Evolutionary conservation across 2,888 invertebrate species (phyloP), one percentile per base, ranked within the genome.

Genomic region (Cremastobaeus sp.): DNA sequence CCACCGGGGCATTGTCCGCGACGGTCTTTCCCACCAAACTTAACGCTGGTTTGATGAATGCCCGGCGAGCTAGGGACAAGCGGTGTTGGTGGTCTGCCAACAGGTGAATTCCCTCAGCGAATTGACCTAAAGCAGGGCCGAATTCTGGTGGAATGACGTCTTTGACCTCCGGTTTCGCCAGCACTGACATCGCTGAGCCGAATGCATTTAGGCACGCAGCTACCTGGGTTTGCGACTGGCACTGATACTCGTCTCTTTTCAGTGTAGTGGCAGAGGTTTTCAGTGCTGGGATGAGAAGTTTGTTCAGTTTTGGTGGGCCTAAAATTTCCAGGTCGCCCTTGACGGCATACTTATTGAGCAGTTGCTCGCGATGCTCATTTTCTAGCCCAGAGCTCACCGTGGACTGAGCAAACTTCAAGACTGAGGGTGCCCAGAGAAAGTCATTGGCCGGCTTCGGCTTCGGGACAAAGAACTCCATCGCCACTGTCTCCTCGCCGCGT

Each of bases 241-340:
- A 6, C 14, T 62, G 55, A 18, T 62, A 39, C 12, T 62, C 70
- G 17, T 62, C 70, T 12, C 62, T n/a, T 25, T 55, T 60, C 3
- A 69, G 2, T 0, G 25, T 15, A 4, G 48, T 37, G 2, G 20
- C 43, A 3, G 48, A 48, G 3, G 43, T 11, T n/a, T 52, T 59
- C 2, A 34, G 15, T 4, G 30, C 57, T 3, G 43, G 21, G 2
- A 34, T 1, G 1, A 57, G 8, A 25, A 47, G 35, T 9, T 47
- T 59, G n/a, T 59, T 59, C 9, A 59, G 3, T 17, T 59, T 45
- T 6, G 57, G 57, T 2, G 57, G 45, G 5, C 45, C 57, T 1
- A 59, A 17, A 21, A 59, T 34, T 21, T 30, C 14, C 1, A 57
- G 20, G 12, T 57, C 30, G 17, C 9, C 43, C 4, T 34, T 39